Percentiles rank a stretch among this genome's conserved stretches.
Conservation (phyloP, 1,140 invertebrate species). For the Sesamia nonagrioides region DNA sequence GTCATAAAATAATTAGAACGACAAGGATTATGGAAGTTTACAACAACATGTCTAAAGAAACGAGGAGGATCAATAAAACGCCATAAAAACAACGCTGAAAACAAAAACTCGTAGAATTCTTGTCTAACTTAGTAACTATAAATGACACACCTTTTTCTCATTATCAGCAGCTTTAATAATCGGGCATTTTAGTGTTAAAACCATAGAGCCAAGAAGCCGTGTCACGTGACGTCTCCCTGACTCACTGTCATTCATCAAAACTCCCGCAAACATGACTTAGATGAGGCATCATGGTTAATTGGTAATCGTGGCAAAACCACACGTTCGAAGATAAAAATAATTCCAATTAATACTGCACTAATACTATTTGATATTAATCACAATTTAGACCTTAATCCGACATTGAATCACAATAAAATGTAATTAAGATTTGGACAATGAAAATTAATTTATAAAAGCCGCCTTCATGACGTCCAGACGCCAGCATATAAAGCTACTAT, state of each 20-base stretch:
- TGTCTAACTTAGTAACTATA: background rate
- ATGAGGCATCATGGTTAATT: background rate
- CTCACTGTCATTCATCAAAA: background rate
- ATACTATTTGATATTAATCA: slow-evolving; percentile 24
- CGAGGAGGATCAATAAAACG: background rate
- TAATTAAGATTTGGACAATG: slow-evolving; percentile 32
- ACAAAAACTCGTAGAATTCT: background rate
- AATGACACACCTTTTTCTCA: slow-evolving; percentile 17
- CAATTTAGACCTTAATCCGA: slow-evolving; percentile 12
- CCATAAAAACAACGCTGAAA: slow-evolving; percentile 15
- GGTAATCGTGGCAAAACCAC: background rate
- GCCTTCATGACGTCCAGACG: background rate
- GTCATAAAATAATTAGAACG: background rate
- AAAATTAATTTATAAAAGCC: slow-evolving; percentile 12
- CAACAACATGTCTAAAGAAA: background rate
- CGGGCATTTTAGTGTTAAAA: slow-evolving; percentile 7
- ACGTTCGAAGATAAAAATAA: slow-evolving; percentile 3
- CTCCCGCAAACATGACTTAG: background rate
- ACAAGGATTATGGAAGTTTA: slow-evolving; percentile 7
- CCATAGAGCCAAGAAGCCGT: background rate
- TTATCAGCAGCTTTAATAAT: slow-evolving; percentile 44
- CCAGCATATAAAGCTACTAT: too few species aligned
- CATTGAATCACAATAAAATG: slow-evolving; percentile 8
- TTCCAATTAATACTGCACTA: background rate
- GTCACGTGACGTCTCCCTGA: background rate